Conservation (phyloP, 2,113 vertebrate species). For the Podarcis muralis region DNA sequence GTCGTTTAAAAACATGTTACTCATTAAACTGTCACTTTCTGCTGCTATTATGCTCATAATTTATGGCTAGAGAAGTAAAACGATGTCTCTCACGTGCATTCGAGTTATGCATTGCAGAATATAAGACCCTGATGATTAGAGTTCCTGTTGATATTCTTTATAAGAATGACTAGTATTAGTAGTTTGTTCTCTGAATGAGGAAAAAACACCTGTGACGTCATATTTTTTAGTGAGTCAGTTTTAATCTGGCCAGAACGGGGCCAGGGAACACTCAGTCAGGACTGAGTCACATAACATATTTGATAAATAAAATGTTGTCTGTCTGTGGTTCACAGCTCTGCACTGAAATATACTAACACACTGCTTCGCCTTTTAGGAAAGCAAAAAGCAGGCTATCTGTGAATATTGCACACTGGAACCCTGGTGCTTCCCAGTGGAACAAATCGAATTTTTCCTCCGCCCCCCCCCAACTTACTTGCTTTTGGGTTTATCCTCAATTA, state of each 20-base stretch:
- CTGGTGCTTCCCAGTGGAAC: too few relatives aligned
- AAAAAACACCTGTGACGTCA: not conserved
- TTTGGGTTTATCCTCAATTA: too few relatives aligned
- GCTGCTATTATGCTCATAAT: accelerated
- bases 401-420: too few relatives aligned
- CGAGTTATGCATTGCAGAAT: not conserved
- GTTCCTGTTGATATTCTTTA: not conserved
- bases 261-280: accelerated
- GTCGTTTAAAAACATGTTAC: not conserved
- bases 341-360: not conserved
- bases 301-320: not conserved
- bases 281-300: not conserved
- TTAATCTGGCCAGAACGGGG: not conserved
- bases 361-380: not conserved
- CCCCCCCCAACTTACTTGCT: not conserved
- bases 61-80: not conserved
- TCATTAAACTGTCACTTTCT: not conserved
- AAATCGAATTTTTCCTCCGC: too few relatives aligned
- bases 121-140: too few relatives aligned
- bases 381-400: not conserved
- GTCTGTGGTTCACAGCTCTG: not conserved
- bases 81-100: accelerated
- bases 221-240: constrained; percentile 22
- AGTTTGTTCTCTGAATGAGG: not conserved
- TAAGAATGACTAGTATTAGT: not conserved